Percentiles rank a stretch among this genome's conserved stretches.
Evolutionary conservation across 1,140 invertebrate species (phyloP).

Genomic region (Drosophila repleta): DNA sequence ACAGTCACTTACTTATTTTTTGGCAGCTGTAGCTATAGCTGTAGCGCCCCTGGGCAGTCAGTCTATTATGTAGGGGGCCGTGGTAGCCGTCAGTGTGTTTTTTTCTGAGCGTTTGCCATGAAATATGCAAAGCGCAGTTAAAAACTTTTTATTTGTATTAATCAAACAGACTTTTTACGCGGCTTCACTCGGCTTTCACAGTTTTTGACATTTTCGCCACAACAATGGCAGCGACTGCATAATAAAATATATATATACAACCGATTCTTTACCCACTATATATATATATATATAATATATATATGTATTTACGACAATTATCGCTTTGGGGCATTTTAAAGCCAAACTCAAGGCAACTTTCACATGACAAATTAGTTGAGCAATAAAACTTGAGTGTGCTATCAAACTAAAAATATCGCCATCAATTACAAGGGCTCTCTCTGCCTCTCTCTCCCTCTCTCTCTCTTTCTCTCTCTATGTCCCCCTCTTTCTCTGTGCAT

Average conservation of each 20-base stretch:
- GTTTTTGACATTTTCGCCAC: slow-evolving; percentile 40
- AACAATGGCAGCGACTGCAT: slow-evolving; percentile 69
- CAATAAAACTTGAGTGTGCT: slow-evolving; percentile 75
- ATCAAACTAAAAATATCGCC: slow-evolving; percentile 75
- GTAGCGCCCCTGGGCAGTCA: slow-evolving; percentile 13
- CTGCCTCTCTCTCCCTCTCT: too few relatives aligned
- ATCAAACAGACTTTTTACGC: slow-evolving; percentile 75
- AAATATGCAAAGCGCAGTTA: slow-evolving; percentile 81
- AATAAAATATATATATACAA: slow-evolving; percentile 65
- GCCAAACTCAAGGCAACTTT: slow-evolving; percentile 43
- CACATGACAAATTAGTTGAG: slow-evolving; percentile 75
- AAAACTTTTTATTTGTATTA: slow-evolving; percentile 83
- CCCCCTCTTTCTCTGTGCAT: not conserved
- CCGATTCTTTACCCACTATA: not conserved
- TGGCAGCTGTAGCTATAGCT: slow-evolving; percentile 38
- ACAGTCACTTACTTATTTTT: slow-evolving; percentile 45
- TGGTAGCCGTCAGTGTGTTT: slow-evolving; percentile 59
- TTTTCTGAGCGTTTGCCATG: slow-evolving; percentile 73
- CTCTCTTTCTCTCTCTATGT: not conserved
- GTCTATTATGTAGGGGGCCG: slow-evolving; percentile 13
- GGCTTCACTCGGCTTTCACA: slow-evolving; percentile 17
- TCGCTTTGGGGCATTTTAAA: slow-evolving; percentile 43
- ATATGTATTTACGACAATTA: slow-evolving; percentile 63
- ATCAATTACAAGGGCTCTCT: slow-evolving; percentile 44
- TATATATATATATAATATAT: not conserved